Base-by-base conservation (phyloP, 2,888 invertebrate genomes). In the Hymenopus coronatus region DNA sequence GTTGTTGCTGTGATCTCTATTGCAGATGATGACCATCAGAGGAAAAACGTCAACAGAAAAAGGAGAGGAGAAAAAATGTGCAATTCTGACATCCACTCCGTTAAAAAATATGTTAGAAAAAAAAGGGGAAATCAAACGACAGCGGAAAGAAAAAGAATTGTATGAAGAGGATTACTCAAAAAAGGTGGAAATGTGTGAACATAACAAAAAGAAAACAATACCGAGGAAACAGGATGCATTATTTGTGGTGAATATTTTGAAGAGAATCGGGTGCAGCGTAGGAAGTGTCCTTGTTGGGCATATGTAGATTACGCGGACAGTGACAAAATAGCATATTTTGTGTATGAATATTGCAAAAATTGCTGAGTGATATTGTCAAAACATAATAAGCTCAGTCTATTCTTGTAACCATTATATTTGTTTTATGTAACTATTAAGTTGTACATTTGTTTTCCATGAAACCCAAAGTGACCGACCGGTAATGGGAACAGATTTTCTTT, bases 31-130 rank as follows among this genome's bases (percentile, higher is more conserved):
- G 82, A 88, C 40, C 33, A 82, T 15, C 82, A 88, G 88, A 82
- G 82, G 82, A 87, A 14, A n/a, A 82, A 30, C 9, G 30, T 87
- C 28, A 8, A 9, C 4, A 87, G 82, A 33, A 88, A 88, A 88
- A 88, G 33, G 30, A 82, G 83, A 83, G n/a, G 83, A 88, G 88
- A 88, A 30, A 88, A 88, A 33, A 83, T n/a, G n/a, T 28, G 70
- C 25, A 70, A 87, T 87, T 87, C 30, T 28, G 28, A 87, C 28
- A 25, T 81, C 87, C 28, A 87, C 82, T 25, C 87, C 87, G 7
- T 82, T 30, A 28, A 87, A 27, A 87, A 87, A 81, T 28, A 12
- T n/a, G 14, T 40, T 88, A n/a, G 28, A 87, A 87, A 82, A 87
- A 81, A 87, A 87, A 54, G 82, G 81, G 30, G 87, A 81, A 81